Evolutionary conservation across 2,797 vertebrate species (phyloP), one percentile per base, ranked within the genome.

Genomic region (Gallinago nigripennis): DNA sequence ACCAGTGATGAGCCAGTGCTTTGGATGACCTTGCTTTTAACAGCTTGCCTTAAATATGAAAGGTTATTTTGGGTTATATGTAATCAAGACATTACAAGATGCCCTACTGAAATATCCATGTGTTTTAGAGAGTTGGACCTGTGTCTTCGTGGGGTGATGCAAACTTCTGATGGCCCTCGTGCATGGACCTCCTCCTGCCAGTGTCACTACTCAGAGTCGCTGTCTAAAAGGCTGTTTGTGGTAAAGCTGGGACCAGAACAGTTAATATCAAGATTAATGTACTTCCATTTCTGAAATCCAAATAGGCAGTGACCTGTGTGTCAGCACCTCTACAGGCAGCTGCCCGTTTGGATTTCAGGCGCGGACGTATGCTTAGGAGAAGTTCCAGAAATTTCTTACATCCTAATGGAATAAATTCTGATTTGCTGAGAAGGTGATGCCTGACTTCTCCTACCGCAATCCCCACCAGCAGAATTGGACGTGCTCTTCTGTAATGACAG

Each of bases 251-350:
- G 63, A 65, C 14, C 19, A 68, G 35, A 56, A 16, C 60, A 51
- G 1, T 5, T 51, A n/a, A 31, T 45, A 24, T 60, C 25, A 63
- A 37, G 76, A 53, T 21, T 56, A 24, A 77, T 2, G 16, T 58
- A 20, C 14, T 9, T 87, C 35, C 12, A 28, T 37, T 73, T 80
- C 48, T 70, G 66, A 92, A 68, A 63, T 48, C 23, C 39, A 39
- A 15, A 11, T 1, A 53, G 51, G 37, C 30, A 58, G 33, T 0
- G 1, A 31, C 15, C 51, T 39, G 15, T 27, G 45, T 45, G 12
- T 37, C 58, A 70, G 81, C 35, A 27, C n/a, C 31, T 35, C 43
- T 45, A 3, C 1, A 23, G 41, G 28, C 57, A 72, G 66, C 51
- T 83, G 70, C 43, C 51, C 2, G 0, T 46, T 12, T 30, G 73